A percentile compares a stretch with the other conserved stretches of the same genome.
These are phyloP conservation scores for Ornithoptera priamus DNA, from an alignment of 2,888 invertebrate genomes.

Conservation along the genomic window DNA sequence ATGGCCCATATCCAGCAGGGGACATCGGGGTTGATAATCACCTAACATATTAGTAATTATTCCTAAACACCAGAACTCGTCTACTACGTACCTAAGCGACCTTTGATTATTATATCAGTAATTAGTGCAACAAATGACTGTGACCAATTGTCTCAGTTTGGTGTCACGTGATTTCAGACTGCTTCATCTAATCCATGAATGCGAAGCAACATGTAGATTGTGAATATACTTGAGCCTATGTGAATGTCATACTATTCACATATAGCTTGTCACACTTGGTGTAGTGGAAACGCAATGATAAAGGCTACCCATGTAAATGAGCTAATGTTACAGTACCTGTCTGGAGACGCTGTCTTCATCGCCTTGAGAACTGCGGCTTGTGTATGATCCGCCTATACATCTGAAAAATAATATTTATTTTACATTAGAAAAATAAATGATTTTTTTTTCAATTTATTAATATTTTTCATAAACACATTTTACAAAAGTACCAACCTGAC, in stretches of 20 bases:
- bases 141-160: neutral
- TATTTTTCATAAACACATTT: neutral
- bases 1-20: no score
- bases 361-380: constrained; percentile 72
- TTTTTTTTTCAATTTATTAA: neutral
- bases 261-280: constrained; percentile 2
- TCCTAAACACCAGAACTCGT: neutral
- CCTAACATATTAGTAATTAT: neutral
- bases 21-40: no score
- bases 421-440: no score
- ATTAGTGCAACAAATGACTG: constrained; percentile 1
- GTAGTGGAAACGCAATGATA: constrained; percentile 7
- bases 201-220: constrained; percentile 10
- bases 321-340: constrained; percentile 58
- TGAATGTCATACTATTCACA: constrained; percentile 31
- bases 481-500: constrained; percentile 82
- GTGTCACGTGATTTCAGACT: neutral
- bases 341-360: constrained; percentile 82
- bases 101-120: neutral
- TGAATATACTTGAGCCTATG: constrained; percentile 12
- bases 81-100: neutral
- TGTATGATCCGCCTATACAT: constrained; percentile 83
- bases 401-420: constrained; percentile 42
- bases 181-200: constrained; percentile 11
- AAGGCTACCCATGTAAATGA: constrained; percentile 17